Conservation (phyloP, 2,888 invertebrate genomes). For the Mythimna vitellina region DNA sequence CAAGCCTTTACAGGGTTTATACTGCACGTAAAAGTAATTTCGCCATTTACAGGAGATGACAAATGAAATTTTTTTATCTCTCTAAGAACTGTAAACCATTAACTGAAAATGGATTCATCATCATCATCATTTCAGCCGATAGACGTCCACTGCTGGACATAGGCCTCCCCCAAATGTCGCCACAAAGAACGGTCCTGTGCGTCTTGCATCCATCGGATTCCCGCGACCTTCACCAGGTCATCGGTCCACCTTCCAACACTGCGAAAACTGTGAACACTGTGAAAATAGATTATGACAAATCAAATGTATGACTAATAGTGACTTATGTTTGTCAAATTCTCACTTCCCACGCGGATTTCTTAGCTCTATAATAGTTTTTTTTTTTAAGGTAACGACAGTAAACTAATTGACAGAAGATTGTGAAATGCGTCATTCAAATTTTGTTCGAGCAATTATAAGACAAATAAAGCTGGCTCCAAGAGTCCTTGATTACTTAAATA, state of each 20-base stretch:
- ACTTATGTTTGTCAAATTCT: neutral
- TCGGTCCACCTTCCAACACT: too few relatives aligned
- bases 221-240: too few relatives aligned
- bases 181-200: too few relatives aligned
- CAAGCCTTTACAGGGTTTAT: neutral
- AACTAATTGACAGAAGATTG: neutral
- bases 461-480: neutral
- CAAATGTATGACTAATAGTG: neutral
- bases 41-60: neutral
- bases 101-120: neutral
- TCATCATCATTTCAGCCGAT: too few relatives aligned
- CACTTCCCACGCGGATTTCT: neutral
- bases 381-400: neutral
- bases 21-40: neutral
- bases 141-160: too few relatives aligned
- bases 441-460: constrained; percentile 1
- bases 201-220: too few relatives aligned
- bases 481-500: neutral
- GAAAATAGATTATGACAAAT: neutral
- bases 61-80: neutral
- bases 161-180: too few relatives aligned
- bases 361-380: neutral
- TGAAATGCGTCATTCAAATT: constrained; percentile 6
- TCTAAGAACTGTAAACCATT: too few relatives aligned
- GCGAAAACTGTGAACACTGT: too few relatives aligned